Evolutionary conservation across 2,797 vertebrate genomes (phyloP), one percentile per base, ranked within the genome.

Genomic region (Sebastes steindachneri): DNA sequence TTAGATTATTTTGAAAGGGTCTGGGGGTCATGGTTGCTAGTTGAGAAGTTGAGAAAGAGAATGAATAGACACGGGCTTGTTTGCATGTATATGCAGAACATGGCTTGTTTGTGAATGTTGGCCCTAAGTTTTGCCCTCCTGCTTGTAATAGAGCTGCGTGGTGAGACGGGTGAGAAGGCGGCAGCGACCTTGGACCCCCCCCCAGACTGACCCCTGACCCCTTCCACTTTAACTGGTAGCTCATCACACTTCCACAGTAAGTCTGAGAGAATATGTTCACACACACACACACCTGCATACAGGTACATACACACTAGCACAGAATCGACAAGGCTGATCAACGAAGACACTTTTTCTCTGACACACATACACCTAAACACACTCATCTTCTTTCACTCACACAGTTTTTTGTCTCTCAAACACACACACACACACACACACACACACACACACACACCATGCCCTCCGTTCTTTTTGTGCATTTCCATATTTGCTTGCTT

Each of bases 51-150:
- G 69, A 73, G 72, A 59, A 68, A 83, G 70, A 75, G 69, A 76
- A 82, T 72, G 55, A 75, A 71, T 37, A 68, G 78, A 68, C 73
- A 57, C 31, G 69, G 68, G 41, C 88, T 89, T 86, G 83, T 95
- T 89, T 89, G 73, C 80, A 82, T 89, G 71, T 82, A 70, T 82
- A 82, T 86, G 86, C 91, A 91, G 79, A 87, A 80, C 53, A 71
- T 69, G 53, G 87, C 84, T 92, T 92, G 86, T 87, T 91, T 91
- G 86, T 79, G 75, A 90, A 84, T 85, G 72, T 87, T 31, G 65
- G 26, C 68, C 53, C 29, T 60, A 19, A 51, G 31, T 84, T 79
- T 69, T 66, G 31, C 67, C 65, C 73, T 75, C 55, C 55, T 68
- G 45, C 41, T 53, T 73, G 29, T 84, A 75, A 89, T 77, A 85